Conservation (phyloP, 2,113 vertebrate genomes). For the Psephotus haematonotus region DNA sequence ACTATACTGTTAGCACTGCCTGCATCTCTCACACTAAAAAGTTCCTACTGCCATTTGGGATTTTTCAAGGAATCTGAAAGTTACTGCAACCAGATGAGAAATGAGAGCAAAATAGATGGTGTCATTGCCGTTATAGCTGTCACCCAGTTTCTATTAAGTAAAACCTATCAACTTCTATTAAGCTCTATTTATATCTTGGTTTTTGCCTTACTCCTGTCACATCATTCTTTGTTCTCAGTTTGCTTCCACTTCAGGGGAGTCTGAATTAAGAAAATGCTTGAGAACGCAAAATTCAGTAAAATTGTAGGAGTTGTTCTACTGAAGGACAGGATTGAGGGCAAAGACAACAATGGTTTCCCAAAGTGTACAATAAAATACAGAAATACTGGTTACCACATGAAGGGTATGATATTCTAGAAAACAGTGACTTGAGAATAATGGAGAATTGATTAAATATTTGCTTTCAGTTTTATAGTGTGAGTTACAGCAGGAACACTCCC, state of each 20-base stretch:
- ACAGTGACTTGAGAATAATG: not conserved
- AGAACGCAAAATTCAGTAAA: not conserved
- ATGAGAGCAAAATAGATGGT: not conserved
- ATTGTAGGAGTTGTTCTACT: not conserved
- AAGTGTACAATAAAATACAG: not conserved
- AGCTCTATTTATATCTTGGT: not conserved
- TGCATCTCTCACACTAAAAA: not conserved
- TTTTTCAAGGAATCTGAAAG: not conserved
- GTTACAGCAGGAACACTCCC: not conserved
- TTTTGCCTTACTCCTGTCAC: not conserved
- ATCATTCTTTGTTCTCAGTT: not conserved
- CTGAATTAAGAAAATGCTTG: not conserved
- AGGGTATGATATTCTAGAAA: not conserved
- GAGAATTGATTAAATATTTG: not conserved
- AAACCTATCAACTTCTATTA: not conserved
- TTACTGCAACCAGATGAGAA: not conserved
- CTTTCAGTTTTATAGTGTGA: not conserved
- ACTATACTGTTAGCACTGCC: not conserved
- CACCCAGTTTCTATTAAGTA: not conserved
- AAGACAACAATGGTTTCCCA: not conserved
- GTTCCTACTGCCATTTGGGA: not conserved
- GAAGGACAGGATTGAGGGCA: not conserved
- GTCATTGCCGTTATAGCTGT: not conserved
- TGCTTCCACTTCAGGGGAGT: not conserved
- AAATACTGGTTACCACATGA: not conserved